These are phyloP conservation scores for Caradrina kadenii DNA, from an alignment of 2,888 invertebrate species.

Conservation along the genomic window DNA sequence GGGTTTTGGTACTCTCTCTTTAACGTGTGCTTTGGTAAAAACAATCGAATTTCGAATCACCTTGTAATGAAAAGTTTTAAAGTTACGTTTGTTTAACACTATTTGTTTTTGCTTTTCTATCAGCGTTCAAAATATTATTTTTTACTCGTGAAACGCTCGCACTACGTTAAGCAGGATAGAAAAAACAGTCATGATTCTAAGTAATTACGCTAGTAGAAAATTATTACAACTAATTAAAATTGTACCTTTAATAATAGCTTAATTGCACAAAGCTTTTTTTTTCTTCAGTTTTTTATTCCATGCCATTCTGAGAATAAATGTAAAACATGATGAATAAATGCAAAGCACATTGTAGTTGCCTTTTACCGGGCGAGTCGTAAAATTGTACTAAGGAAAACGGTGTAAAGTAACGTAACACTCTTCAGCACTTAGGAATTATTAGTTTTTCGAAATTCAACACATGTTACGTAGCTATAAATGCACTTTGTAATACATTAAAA, in stretches of 20 bases:
- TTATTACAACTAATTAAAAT: slow-evolving; percentile 27
- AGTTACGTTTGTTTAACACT: neutral
- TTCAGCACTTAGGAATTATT: slow-evolving; percentile 48
- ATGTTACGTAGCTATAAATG: slow-evolving; percentile 14
- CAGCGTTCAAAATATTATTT: no score
- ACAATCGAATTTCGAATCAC: neutral
- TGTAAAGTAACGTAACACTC: slow-evolving; percentile 33
- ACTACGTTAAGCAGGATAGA: neutral
- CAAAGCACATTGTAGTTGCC: slow-evolving; percentile 59
- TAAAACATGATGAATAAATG: slow-evolving; percentile 63
- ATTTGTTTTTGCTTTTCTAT: neutral
- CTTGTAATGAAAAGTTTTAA: neutral
- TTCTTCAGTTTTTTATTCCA: slow-evolving; percentile 28
- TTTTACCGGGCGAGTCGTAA: slow-evolving; percentile 58
- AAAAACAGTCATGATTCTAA: slow-evolving; percentile 9
- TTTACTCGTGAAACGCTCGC: neutral
- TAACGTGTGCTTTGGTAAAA: neutral
- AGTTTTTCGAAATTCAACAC: slow-evolving; percentile 35
- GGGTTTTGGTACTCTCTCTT: neutral
- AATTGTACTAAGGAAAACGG: slow-evolving; percentile 54
- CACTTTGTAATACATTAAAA: slow-evolving; percentile 11
- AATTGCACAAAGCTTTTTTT: slow-evolving; percentile 40
- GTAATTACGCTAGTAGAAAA: slow-evolving; percentile 22
- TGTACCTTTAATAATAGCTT: slow-evolving; percentile 25
- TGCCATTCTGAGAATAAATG: slow-evolving; percentile 48